Percentiles rank a stretch among this genome's conserved stretches.
phyloP scores from a whole-genome alignment of 2,113 vertebrate genomes.

The Ochotona curzoniae region DNA sequence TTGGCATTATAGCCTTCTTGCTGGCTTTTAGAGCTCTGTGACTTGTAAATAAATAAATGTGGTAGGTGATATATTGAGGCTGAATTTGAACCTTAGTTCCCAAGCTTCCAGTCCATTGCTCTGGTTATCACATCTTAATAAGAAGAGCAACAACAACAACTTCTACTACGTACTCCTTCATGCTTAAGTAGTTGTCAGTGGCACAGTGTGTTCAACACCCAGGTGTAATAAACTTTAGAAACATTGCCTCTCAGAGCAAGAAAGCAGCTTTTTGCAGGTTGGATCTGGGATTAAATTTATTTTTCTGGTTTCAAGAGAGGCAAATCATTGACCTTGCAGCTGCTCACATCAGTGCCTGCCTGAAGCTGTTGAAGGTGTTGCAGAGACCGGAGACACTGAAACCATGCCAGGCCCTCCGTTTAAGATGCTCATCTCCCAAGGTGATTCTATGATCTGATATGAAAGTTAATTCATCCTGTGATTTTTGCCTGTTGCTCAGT shows the following conservation, averaged over 20 bases:
- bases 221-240: background rate
- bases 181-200: too few relatives aligned
- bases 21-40: background rate
- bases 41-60: background rate
- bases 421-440: background rate
- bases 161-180: too few relatives aligned
- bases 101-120: background rate
- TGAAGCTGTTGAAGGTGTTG: background rate
- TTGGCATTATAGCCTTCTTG: background rate
- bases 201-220: background rate
- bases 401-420: background rate
- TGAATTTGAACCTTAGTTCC: constrained; percentile 23
- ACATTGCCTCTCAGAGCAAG: background rate
- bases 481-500: background rate
- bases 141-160: too few relatives aligned
- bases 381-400: background rate
- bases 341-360: background rate
- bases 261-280: constrained; percentile 1
- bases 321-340: constrained; percentile 5
- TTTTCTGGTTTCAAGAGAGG: background rate
- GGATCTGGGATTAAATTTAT: constrained; percentile 1
- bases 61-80: background rate
- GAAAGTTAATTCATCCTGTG: background rate
- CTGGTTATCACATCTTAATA: background rate
- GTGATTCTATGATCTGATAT: background rate